Evolutionary conservation across 1,140 invertebrate species (phyloP).

Genomic region (Trinorchestia longiramus): DNA sequence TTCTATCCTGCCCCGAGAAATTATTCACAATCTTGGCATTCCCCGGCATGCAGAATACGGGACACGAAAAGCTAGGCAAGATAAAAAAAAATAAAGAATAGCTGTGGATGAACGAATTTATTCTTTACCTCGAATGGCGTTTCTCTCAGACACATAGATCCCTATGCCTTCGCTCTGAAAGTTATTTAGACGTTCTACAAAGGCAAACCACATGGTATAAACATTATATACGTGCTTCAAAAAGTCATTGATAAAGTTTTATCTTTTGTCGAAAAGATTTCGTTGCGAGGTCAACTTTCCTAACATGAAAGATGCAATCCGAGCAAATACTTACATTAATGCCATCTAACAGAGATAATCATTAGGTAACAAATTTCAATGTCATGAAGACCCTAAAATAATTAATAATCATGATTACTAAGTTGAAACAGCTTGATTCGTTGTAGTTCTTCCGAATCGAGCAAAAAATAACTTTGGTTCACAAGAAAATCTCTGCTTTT

Average conservation of each 20-base stretch:
- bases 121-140: background rate
- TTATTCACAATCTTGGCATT: background rate
- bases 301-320: background rate
- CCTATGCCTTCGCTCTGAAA: background rate
- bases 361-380: background rate
- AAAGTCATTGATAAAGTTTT: too few relatives aligned
- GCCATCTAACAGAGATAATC: background rate
- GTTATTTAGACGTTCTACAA: background rate
- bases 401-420: background rate
- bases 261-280: too few relatives aligned
- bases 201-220: background rate
- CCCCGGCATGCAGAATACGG: background rate
- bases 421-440: background rate
- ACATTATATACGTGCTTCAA: too few relatives aligned
- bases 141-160: background rate
- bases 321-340: background rate
- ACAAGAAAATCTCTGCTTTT: background rate
- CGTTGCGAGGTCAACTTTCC: background rate
- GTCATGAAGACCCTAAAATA: background rate
- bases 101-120: background rate
- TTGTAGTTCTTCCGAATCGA: background rate
- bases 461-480: background rate
- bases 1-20: background rate
- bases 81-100: background rate
- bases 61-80: background rate